Evolutionary conservation across 2,888 invertebrate species (phyloP).

Genomic region (Oxycera nigricornis): DNA sequence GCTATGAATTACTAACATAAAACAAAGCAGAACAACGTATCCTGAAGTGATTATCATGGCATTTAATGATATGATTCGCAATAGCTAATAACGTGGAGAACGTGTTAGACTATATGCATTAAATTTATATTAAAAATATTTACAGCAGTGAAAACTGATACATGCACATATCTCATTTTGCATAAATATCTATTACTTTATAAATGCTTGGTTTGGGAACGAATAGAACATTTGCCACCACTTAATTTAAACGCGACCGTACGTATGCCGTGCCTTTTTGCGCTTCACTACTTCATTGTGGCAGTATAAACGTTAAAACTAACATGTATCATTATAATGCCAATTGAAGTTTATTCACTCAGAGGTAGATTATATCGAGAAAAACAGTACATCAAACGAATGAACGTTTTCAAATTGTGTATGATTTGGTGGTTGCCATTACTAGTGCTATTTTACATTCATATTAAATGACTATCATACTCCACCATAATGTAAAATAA

Average conservation of each 20-base stretch:
- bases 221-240: not conserved
- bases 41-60: constrained; percentile 6
- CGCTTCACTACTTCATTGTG: not conserved
- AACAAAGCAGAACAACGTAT: not conserved
- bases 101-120: constrained; percentile 13
- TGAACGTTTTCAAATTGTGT: too few species aligned
- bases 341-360: constrained; percentile 7
- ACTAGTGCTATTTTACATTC: too few species aligned
- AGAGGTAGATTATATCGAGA: not conserved
- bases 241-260: not conserved
- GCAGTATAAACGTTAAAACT: constrained; percentile 15
- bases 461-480: too few species aligned
- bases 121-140: constrained; percentile 20
- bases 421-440: too few species aligned
- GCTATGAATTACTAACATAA: constrained; percentile 18
- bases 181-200: not conserved
- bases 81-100: constrained; percentile 16
- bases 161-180: not conserved
- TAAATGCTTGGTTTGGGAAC: not conserved
- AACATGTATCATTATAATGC: not conserved
- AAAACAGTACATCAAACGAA: not conserved
- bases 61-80: constrained; percentile 19
- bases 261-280: not conserved
- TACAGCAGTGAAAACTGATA: constrained; percentile 15
- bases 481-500: too few species aligned